Evolutionary conservation across 2,888 invertebrate genomes (phyloP).

Genomic region (Tenthredo mesomela): DNA sequence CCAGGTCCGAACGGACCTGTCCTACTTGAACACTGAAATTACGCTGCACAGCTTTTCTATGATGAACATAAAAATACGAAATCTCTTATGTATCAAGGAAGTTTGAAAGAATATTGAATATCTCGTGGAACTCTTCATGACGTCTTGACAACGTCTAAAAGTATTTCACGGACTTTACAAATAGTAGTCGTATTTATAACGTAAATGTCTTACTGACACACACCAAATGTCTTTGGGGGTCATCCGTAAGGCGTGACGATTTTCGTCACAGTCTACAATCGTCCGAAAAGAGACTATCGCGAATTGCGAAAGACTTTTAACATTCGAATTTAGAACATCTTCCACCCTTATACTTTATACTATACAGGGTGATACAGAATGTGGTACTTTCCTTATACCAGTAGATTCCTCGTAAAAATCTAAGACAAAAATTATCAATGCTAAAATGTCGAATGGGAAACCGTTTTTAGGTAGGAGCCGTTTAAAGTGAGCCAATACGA

Average conservation of each 20-base stretch:
- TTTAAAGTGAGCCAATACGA: too few species aligned
- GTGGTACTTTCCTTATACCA: too few species aligned
- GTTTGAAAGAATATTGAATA: neutral
- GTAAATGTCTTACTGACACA: neutral
- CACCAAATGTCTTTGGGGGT: neutral
- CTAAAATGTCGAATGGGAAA: too few species aligned
- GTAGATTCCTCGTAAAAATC: too few species aligned
- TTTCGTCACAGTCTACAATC: neutral
- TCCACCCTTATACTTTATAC: neutral
- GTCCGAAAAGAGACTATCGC: neutral
- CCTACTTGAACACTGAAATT: neutral
- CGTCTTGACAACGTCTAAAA: neutral
- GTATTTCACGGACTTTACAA: neutral
- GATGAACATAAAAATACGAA: neutral
- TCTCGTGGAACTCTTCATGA: neutral
- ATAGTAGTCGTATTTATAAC: neutral
- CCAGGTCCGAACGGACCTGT: neutral
- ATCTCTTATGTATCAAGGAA: neutral
- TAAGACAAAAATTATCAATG: too few species aligned
- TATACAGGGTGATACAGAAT: too few species aligned
- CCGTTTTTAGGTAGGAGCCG: too few species aligned
- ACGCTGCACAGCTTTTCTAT: neutral
- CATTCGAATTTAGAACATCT: neutral
- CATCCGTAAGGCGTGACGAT: neutral
- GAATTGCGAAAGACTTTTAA: neutral